phyloP scores from a whole-genome alignment of 2,113 vertebrate genomes.

The Alectura lathami region DNA sequence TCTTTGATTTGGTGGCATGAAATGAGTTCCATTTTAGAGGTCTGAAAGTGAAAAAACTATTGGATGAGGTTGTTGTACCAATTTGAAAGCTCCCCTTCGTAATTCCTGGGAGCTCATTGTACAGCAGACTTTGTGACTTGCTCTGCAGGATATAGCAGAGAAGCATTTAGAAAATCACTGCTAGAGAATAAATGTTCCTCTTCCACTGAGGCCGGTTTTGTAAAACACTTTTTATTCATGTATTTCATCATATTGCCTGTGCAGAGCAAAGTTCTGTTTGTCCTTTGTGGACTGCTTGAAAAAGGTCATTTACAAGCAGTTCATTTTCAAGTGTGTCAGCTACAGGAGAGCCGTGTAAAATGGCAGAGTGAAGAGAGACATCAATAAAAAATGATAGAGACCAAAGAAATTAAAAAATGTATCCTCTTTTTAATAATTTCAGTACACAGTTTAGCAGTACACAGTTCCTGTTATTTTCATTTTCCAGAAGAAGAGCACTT shows the following conservation, averaged over 20 bases:
- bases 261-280: not conserved
- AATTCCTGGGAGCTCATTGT: not conserved
- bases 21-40: not conserved
- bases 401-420: not conserved
- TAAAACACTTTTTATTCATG: not conserved
- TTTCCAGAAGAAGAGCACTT: not conserved
- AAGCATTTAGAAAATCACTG: not conserved
- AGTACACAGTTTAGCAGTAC: not conserved
- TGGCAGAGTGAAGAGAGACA: not conserved
- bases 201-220: not conserved
- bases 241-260: not conserved
- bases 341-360: not conserved
- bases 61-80: not conserved
- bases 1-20: not conserved
- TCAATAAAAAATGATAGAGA: not conserved
- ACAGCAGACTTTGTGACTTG: not conserved
- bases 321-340: slow-evolving; percentile 16
- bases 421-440: not conserved
- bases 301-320: not conserved
- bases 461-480: not conserved
- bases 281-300: not conserved
- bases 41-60: not conserved
- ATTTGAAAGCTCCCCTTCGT: not conserved
- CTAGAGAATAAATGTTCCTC: not conserved
- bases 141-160: not conserved